phyloP scores from a whole-genome alignment of 23 tunicate species.

The Trididemnum miniatum region DNA sequence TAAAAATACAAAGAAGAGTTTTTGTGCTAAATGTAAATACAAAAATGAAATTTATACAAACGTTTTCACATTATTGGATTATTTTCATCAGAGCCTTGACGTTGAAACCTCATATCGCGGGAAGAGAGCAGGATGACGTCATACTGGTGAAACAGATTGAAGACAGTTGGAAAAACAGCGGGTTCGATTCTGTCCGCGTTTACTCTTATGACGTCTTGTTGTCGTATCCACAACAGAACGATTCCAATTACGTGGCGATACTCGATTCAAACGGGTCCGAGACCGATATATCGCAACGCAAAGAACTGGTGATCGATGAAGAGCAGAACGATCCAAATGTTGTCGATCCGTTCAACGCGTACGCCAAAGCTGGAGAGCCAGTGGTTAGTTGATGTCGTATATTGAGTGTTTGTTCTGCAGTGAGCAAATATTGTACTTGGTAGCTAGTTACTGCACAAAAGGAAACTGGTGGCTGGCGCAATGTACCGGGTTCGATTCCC shows the following conservation, averaged over 20 bases:
- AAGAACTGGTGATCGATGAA: slow-evolving; percentile 62
- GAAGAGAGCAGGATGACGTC: slow-evolving; percentile 60
- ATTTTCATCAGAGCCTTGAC: slow-evolving; percentile 42
- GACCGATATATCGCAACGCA: slow-evolving; percentile 44
- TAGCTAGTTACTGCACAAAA: too few species aligned
- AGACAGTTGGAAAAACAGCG: slow-evolving; percentile 46
- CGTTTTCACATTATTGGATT: not conserved
- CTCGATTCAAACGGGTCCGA: slow-evolving; percentile 32
- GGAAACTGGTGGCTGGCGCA: too few species aligned
- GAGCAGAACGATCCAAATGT: slow-evolving; percentile 70
- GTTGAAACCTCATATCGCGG: slow-evolving; percentile 70
- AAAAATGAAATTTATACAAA: not conserved
- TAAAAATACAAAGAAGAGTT: too few species aligned
- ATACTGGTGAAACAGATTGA: slow-evolving; percentile 52
- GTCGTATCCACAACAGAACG: slow-evolving; percentile 74
- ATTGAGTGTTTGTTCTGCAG: too few species aligned
- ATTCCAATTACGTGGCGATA: slow-evolving; percentile 62
- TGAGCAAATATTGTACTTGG: too few species aligned
- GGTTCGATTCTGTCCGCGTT: slow-evolving; percentile 51
- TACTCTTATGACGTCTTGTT: slow-evolving; percentile 74
- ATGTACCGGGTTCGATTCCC: too few species aligned
- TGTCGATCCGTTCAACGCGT: slow-evolving; percentile 88
- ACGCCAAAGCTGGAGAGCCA: slow-evolving; percentile 61
- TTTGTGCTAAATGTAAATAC: too few species aligned
- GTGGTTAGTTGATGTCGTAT: slow-evolving; percentile 37